These are phyloP conservation scores for Poeciliopsis occidentalis DNA, from an alignment of 2,113 vertebrate genomes.

Conservation along the genomic window DNA sequence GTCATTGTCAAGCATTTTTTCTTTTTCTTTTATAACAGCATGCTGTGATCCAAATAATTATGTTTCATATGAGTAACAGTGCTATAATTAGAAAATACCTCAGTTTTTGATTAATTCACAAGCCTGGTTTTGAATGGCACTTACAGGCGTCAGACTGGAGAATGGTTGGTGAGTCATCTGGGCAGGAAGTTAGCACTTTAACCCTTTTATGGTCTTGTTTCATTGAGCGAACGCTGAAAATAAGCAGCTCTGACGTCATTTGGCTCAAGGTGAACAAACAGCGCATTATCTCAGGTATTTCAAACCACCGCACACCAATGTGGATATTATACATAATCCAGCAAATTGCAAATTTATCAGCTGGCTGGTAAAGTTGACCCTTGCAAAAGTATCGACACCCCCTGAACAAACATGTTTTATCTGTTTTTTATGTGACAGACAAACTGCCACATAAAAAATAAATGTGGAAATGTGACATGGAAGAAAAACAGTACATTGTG, in stretches of 20 bases:
- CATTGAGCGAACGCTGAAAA: not conserved
- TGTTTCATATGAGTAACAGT: constrained; percentile 12
- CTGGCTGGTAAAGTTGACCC: not conserved
- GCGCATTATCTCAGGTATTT: not conserved
- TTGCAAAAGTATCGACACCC: not conserved
- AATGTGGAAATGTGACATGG: too few species aligned
- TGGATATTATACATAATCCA: not conserved
- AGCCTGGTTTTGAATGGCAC: constrained; percentile 13
- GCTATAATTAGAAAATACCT: constrained; percentile 11
- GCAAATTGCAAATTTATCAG: not conserved
- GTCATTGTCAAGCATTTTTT: constrained; percentile 3
- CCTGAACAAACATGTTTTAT: not conserved
- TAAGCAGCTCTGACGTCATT: not conserved
- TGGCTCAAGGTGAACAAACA: constrained; percentile 15
- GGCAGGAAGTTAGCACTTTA: constrained; percentile 5
- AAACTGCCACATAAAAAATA: not conserved
- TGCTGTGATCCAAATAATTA: not conserved
- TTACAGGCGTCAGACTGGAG: constrained; percentile 12
- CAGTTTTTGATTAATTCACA: not conserved
- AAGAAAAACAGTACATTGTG: too few species aligned
- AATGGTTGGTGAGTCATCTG: not conserved
- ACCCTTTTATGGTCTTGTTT: constrained; percentile 25
- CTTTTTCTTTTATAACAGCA: not conserved
- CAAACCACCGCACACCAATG: not conserved
- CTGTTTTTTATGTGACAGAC: not conserved